Percentiles rank a stretch among this genome's conserved stretches.
phyloP scores from a whole-genome alignment of 2,888 invertebrate species.

The Gisinianus flammeolus region DNA sequence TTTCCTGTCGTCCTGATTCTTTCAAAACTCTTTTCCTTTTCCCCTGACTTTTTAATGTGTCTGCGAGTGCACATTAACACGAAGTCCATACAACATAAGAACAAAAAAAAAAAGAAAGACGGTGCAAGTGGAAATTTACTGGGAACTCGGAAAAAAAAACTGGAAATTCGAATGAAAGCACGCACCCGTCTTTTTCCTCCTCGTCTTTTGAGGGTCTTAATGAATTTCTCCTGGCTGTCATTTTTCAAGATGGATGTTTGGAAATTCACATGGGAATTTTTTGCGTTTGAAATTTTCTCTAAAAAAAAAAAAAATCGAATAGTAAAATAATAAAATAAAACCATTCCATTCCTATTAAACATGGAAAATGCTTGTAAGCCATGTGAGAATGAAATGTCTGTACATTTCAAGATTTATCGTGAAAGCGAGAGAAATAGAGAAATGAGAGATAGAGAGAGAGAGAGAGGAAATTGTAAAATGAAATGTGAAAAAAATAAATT shows the following conservation, averaged over 20 bases:
- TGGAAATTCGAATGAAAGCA: too few relatives aligned
- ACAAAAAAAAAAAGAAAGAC: conserved; percentile 20
- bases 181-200: too few relatives aligned
- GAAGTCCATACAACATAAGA: background rate
- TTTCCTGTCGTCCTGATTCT: too few relatives aligned
- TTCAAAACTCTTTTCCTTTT: conserved; percentile 1
- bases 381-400: too few relatives aligned
- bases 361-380: too few relatives aligned
- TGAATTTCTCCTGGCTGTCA: conserved; percentile 13
- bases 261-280: too few relatives aligned
- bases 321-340: too few relatives aligned
- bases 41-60: background rate
- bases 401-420: background rate
- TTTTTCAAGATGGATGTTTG: conserved; percentile 6
- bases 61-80: background rate
- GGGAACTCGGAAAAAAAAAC: too few relatives aligned
- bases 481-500: background rate
- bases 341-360: too few relatives aligned
- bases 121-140: background rate
- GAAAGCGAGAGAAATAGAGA: background rate
- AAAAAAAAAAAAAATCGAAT: too few relatives aligned
- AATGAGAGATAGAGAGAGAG: background rate
- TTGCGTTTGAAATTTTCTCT: too few relatives aligned
- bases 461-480: background rate
- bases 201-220: too few relatives aligned